These are phyloP conservation scores for Paedocypris micromegethes DNA, from an alignment of 2,797 vertebrate genomes.

Conservation along the genomic window DNA sequence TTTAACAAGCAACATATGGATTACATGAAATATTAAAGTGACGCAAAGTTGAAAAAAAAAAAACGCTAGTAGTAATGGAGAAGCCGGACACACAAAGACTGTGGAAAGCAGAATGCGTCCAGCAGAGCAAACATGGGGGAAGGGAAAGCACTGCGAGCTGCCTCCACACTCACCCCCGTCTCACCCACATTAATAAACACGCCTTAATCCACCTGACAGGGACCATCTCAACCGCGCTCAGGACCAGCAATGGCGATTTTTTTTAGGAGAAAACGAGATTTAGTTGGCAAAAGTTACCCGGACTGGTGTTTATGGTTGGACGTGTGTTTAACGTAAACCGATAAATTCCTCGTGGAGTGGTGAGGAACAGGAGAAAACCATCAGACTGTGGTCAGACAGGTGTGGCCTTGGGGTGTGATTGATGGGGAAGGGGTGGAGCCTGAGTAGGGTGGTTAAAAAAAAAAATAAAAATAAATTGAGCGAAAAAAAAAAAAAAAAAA, in stretches of 20 bases:
- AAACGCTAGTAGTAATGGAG: slow-evolving; percentile 37
- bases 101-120: slow-evolving; percentile 60
- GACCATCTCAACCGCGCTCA: background rate
- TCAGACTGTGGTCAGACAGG: slow-evolving; percentile 17
- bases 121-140: slow-evolving; percentile 65
- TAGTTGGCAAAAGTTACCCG: no score
- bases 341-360: no score
- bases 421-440: slow-evolving; percentile 5
- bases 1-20: no score
- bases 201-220: slow-evolving; percentile 12
- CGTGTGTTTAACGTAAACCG: no score
- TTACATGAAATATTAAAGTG: no score
- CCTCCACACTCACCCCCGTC: slow-evolving; percentile 1
- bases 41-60: no score
- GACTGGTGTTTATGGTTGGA: no score
- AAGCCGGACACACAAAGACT: slow-evolving; percentile 58
- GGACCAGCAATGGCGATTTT: no score
- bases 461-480: no score
- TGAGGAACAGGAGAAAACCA: background rate
- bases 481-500: no score
- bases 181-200: slow-evolving; percentile 2
- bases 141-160: slow-evolving; percentile 53
- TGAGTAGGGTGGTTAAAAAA: background rate
- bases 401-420: slow-evolving; percentile 23
- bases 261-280: no score